Evolutionary conservation across 2,797 vertebrate genomes (phyloP).

Genomic region (Phalanger gymnotis): DNA sequence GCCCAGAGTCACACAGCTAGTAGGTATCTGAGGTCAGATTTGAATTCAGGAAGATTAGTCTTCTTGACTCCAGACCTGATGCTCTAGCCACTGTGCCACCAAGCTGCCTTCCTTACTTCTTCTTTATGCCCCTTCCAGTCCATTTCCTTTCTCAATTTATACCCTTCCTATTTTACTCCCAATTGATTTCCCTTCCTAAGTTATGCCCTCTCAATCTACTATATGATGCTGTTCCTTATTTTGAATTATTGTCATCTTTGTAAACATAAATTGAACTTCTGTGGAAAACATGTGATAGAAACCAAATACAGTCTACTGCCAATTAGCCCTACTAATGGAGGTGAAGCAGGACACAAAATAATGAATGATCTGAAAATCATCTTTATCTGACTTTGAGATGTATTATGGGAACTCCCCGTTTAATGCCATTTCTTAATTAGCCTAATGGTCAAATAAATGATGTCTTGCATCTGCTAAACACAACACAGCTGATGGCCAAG

Average conservation of each 20-base stretch:
- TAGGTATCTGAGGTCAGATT: not conserved
- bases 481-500: not conserved
- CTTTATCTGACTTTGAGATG: not conserved
- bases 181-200: not conserved
- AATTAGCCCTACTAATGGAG: not conserved
- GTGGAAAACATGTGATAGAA: not conserved
- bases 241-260: not conserved
- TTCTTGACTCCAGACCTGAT: not conserved
- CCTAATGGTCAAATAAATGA: conserved; percentile 27
- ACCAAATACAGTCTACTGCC: not conserved
- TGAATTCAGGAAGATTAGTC: not conserved
- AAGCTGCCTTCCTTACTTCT: not conserved
- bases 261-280: not conserved
- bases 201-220: not conserved
- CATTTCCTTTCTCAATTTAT: not conserved
- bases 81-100: not conserved
- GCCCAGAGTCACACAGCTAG: not conserved
- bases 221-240: not conserved
- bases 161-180: not conserved
- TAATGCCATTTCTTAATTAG: conserved; percentile 36
- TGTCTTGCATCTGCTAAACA: conserved; percentile 26
- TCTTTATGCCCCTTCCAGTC: not conserved
- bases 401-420: not conserved
- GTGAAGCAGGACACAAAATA: not conserved
- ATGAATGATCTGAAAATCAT: not conserved